Percentiles rank a stretch among this genome's conserved stretches.
Conservation (phyloP, 2,888 invertebrate genomes). For the Didymodactylos carnosus region DNA sequence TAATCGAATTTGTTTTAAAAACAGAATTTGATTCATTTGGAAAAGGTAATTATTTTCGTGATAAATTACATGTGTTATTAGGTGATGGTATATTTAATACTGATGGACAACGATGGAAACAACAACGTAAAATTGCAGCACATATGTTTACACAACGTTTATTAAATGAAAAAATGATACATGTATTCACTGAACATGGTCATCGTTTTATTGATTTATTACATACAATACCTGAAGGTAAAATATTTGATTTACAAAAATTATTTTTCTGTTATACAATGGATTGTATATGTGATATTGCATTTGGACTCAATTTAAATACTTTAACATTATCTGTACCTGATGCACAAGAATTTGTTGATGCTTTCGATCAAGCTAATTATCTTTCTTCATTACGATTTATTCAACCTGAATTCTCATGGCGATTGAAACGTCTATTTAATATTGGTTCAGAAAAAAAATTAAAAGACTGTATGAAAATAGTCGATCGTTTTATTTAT, state of each 20-base stretch:
- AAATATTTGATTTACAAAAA: background rate
- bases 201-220: background rate
- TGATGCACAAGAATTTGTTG: background rate
- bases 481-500: background rate
- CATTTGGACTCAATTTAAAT: background rate
- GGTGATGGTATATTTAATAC: background rate
- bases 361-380: background rate
- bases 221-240: too few relatives aligned
- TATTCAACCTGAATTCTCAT: background rate
- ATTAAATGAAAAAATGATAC: background rate
- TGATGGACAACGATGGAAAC: background rate
- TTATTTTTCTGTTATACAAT: background rate
- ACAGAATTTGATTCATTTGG: background rate
- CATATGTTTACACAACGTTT: background rate
- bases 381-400: background rate
- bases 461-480: background rate
- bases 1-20: background rate
- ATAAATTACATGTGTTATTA: background rate
- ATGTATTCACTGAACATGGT: background rate
- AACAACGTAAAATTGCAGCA: background rate
- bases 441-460: background rate
- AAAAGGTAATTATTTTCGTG: background rate
- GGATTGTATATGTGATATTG: background rate
- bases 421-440: background rate
- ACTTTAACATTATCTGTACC: background rate